Evolutionary conservation across 2,797 vertebrate genomes (phyloP), one percentile per base, ranked within the genome.

Genomic region (Dendrocincla fuliginosa): DNA sequence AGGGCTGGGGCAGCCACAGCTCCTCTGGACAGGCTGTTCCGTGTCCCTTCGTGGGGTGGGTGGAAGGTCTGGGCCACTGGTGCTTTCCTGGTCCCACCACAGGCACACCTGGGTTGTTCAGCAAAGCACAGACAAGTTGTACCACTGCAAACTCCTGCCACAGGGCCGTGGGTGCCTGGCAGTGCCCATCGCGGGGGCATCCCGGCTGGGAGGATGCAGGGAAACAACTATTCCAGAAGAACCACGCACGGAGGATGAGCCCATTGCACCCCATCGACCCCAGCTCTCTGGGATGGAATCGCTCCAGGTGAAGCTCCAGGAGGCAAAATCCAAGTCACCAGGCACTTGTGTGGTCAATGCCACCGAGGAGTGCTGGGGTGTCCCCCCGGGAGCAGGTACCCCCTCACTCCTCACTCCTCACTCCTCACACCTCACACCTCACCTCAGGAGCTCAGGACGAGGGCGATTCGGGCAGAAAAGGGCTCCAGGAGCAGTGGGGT

Each of bases 371-470:
- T 0, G 42, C 13, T 7, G 23, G 47, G 33, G 19, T 8, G 10
- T 32, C 16, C 11, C 24, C 39, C 10, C 3, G 16, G 10, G 20
- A 18, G 57, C 25, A 28, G 42, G 15, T 17, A 6, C 3, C 4
- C 10, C 10, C 39, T 41, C 39, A 41, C 39, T 8, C 13, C 35
- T 39, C 2, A 1, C 2, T 0, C 13, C 35, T 39, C 2, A 1
- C 2, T 8, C 13, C 35, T 39, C 2, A 1, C 2, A 0, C 13
- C 35, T 39, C 2, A 1, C 2, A 0, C 32, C n/a, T 14, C 41
- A 3, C 6, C 47, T 9, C 11, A 14, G 67, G 37, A 69, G 52
- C 18, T 39, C 32, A 3, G 65, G 32, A 18, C 37, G 17, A 68
- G 65, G 30, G 33, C 1, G 0, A 12, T 10, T 13, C 0, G 5